Evolutionary conservation across 2,113 vertebrate genomes (phyloP).

Genomic region (Otus sunia): DNA sequence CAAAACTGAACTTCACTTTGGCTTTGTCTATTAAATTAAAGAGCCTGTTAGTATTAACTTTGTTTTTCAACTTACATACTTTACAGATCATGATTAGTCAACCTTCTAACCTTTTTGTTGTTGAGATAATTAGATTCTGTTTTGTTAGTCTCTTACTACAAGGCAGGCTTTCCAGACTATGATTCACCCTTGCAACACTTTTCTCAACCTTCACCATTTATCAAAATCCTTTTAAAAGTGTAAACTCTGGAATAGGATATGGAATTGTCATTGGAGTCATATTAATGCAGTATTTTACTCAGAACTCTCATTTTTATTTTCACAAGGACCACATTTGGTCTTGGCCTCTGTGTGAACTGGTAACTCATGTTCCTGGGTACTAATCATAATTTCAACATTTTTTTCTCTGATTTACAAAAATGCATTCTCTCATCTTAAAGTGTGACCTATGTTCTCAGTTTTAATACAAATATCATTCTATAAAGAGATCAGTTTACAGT

Average conservation of each 20-base stretch:
- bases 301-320: neutral
- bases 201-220: neutral
- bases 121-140: slow-evolving; percentile 11
- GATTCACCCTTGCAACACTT: neutral
- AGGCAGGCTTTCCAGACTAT: neutral
- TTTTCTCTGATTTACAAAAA: neutral
- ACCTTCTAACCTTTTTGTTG: neutral
- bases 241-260: neutral
- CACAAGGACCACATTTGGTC: neutral
- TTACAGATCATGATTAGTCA: neutral
- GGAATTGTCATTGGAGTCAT: neutral
- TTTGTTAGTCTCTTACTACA: neutral
- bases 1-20: neutral
- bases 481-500: neutral
- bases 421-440: neutral
- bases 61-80: neutral
- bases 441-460: neutral
- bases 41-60: neutral
- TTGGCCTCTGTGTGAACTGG: neutral
- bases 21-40: neutral
- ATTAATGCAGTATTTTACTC: neutral
- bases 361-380: neutral
- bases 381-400: neutral
- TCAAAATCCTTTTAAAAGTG: neutral
- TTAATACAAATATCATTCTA: neutral